Percentiles rank a stretch among this genome's conserved stretches.
Conservation (phyloP, 2,113 vertebrate genomes). For the Scolopax mira region DNA sequence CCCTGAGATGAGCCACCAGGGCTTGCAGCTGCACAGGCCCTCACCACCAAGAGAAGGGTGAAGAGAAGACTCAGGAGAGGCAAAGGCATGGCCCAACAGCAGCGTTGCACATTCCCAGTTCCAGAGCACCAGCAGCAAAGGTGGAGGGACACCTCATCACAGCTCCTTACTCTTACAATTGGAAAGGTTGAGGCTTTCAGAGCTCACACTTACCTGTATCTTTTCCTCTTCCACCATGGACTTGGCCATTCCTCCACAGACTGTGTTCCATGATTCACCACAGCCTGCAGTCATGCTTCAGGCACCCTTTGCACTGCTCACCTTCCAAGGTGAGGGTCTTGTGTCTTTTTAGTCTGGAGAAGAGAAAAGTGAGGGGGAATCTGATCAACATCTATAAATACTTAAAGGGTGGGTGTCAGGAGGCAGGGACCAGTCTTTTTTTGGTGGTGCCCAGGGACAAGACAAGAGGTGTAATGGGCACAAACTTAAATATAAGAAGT, state of each 20-base stretch:
- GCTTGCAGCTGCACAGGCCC: neutral
- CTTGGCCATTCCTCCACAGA: neutral
- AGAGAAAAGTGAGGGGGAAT: too few relatives aligned
- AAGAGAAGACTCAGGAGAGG: neutral
- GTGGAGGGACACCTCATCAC: neutral
- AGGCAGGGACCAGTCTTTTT: too few relatives aligned
- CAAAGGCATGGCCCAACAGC: neutral
- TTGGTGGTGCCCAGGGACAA: too few relatives aligned
- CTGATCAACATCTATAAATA: too few relatives aligned
- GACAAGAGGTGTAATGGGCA: too few relatives aligned
- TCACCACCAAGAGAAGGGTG: neutral
- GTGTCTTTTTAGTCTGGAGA: too few relatives aligned
- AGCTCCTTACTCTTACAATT: neutral
- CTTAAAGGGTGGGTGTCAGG: too few relatives aligned
- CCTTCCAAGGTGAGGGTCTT: neutral
- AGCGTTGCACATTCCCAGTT: accelerated
- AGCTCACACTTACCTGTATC: neutral
- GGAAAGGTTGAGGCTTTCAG: neutral
- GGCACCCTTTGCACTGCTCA: accelerated
- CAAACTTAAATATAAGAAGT: too few relatives aligned
- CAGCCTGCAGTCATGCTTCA: neutral
- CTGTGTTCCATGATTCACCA: accelerated
- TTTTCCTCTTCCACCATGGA: accelerated
- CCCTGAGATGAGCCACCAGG: neutral
- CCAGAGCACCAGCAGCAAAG: neutral